Evolutionary conservation across 2,113 vertebrate species (phyloP), one percentile per base, ranked within the genome.

Genomic region (Hydropotes inermis): DNA sequence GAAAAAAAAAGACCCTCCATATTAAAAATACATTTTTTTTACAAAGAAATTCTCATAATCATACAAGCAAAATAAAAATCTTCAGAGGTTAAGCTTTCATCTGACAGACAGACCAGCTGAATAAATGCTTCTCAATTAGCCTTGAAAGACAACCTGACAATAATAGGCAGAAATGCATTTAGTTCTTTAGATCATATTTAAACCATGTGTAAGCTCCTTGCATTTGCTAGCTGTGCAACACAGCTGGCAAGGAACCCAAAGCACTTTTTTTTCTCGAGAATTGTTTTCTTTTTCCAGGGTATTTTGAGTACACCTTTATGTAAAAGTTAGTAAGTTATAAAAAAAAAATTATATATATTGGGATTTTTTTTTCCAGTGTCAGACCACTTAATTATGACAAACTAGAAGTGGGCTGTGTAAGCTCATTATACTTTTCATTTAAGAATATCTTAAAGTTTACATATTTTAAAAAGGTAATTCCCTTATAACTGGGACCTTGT

Each of bases 111-210:
- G 17, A 52, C 19, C 27, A 54, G 7, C 67, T 91, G 67, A 52
- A 93, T 86, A 93, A 81, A 89, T 50, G 15, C n/a, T 17, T 91
- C 54, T 45, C 27, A 55, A 6, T 83, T 28, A 78, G 33, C 52
- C 33, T 67, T 94, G 55, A 93, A 96, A 82, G 90, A 45, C 36
- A 50, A 84, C 47, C 28, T 64, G 78, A 96, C 15, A 87, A 23
- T 58, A 84, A 36, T 11, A 28, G 55, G 14, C 43, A 81, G 54
- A 70, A 70, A 91, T 93, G 93, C 93, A 94, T 89, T 94, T 96
- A 93, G 79, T 70, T 57, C 43, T 74, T 82, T 52, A 90, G 30
- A 60, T 90, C 33, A 17, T 50, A 43, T 50, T 64, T 67, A 78
- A 92, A 23, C 13, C 1, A 0, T 39, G 17, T 6, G 30, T 23